Percentiles rank a stretch among this genome's conserved stretches.
Evolutionary conservation across 1,140 invertebrate species (phyloP).

Genomic region (Archivesica marissinica): DNA sequence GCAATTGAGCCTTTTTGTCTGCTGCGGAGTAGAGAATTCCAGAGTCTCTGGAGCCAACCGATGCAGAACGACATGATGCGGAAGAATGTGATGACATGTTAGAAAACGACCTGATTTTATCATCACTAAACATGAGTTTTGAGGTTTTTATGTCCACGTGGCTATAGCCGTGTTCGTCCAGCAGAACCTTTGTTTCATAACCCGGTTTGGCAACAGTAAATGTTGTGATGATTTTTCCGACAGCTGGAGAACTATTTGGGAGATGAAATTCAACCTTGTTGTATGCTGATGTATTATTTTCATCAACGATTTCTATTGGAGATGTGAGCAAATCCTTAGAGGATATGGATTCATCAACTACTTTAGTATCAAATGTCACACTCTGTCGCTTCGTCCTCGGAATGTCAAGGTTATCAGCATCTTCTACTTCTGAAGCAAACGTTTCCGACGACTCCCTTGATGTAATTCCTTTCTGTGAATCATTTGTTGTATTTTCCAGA

Average conservation of each 20-base stretch:
- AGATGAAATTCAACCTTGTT: constrained; percentile 23
- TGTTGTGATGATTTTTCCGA: constrained; percentile 35
- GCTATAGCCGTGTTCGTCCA: constrained; percentile 59
- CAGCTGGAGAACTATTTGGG: neutral
- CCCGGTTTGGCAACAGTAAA: constrained; percentile 49
- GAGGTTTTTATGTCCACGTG: constrained; percentile 49
- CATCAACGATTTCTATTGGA: constrained; percentile 14
- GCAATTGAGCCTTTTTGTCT: neutral
- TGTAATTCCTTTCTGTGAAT: neutral
- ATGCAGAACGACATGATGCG: constrained; percentile 36
- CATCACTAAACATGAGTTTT: neutral
- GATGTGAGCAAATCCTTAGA: constrained; percentile 13
- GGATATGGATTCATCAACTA: neutral
- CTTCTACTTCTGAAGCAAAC: neutral
- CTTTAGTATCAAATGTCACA: constrained; percentile 33
- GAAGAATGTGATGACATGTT: constrained; percentile 58
- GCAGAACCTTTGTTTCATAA: constrained; percentile 37
- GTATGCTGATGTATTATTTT: constrained; percentile 16
- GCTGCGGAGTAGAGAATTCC: constrained; percentile 52
- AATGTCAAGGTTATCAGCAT: neutral
- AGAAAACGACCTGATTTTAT: constrained; percentile 39
- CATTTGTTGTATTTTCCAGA: constrained; percentile 9
- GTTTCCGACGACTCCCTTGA: neutral
- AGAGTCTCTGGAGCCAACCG: constrained; percentile 65
- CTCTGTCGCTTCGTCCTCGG: constrained; percentile 1